Conservation (phyloP, 2,797 vertebrate species). For the Distichodus sexfasciatus region DNA sequence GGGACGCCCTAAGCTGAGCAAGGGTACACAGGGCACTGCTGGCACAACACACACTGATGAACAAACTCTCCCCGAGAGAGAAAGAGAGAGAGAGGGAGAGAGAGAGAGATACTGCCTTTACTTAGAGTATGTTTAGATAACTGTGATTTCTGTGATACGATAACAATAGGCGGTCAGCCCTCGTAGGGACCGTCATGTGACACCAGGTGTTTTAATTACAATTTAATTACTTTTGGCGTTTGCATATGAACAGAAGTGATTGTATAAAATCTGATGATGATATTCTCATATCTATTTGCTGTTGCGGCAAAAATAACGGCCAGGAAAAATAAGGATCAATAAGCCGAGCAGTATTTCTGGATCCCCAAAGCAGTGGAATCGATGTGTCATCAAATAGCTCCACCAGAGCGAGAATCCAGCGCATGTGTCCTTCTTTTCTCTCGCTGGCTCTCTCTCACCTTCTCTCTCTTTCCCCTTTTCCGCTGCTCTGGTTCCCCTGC, state of each 20-base stretch:
- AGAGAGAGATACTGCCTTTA: conserved; percentile 59
- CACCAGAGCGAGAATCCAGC: not conserved
- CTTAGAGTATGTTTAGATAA: no score
- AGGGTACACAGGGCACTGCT: conserved; percentile 45
- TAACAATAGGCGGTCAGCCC: no score
- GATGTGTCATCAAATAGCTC: not conserved
- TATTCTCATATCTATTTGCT: no score
- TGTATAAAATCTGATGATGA: no score
- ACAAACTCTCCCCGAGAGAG: conserved; percentile 71
- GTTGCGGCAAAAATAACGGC: no score
- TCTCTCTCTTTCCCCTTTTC: no score
- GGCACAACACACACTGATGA: conserved; percentile 67
- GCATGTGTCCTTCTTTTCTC: not conserved
- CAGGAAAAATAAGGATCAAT: not conserved
- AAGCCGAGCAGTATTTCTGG: not conserved
- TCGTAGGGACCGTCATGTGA: no score
- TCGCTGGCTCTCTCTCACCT: not conserved
- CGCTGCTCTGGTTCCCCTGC: no score
- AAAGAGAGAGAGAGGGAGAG: conserved; percentile 59
- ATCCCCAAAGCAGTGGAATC: not conserved
- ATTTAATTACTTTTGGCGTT: no score
- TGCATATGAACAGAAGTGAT: no score
- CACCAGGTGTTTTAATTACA: no score
- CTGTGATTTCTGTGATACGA: no score
- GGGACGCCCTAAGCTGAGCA: conserved; percentile 44